These are phyloP conservation scores for Anarrhichthys ocellatus DNA, from an alignment of 2,113 vertebrate species.

Conservation along the genomic window DNA sequence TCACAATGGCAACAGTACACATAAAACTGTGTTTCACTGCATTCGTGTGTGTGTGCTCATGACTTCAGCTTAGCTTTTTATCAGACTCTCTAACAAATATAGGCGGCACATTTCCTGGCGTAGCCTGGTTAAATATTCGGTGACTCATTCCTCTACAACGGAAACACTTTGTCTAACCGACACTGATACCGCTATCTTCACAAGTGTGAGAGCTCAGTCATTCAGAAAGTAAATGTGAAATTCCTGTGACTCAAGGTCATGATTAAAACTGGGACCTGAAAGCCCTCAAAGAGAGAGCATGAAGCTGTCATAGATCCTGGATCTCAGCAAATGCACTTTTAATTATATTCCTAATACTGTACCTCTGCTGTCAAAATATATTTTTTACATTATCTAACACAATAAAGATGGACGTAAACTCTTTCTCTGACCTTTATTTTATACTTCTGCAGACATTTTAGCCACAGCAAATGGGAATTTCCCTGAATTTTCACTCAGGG, in stretches of 20 bases:
- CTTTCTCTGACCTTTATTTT: neutral
- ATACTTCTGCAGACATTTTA: neutral
- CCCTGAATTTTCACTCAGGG: too few relatives aligned
- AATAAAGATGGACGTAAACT: neutral
- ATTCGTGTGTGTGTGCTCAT: neutral
- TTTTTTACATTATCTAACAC: neutral
- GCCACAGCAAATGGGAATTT: neutral
- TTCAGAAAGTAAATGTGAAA: constrained; percentile 18
- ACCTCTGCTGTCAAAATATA: neutral
- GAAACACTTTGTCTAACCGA: constrained; percentile 35
- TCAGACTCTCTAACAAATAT: constrained; percentile 8
- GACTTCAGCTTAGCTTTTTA: neutral
- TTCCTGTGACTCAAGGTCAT: neutral
- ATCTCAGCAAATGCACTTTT: constrained; percentile 10
- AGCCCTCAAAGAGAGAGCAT: rapidly evolving
- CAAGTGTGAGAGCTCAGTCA: constrained; percentile 2
- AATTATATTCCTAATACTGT: neutral
- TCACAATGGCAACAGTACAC: too few relatives aligned
- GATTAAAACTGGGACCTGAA: neutral
- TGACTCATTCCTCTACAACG: constrained; percentile 46
- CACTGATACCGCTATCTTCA: constrained; percentile 3
- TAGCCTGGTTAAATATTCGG: neutral
- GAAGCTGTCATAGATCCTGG: neutral
- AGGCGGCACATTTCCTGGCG: neutral
- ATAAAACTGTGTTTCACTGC: neutral